Evolutionary conservation across 2,113 vertebrate genomes (phyloP), one percentile per base, ranked within the genome.

Genomic region (Eurypyga helias): DNA sequence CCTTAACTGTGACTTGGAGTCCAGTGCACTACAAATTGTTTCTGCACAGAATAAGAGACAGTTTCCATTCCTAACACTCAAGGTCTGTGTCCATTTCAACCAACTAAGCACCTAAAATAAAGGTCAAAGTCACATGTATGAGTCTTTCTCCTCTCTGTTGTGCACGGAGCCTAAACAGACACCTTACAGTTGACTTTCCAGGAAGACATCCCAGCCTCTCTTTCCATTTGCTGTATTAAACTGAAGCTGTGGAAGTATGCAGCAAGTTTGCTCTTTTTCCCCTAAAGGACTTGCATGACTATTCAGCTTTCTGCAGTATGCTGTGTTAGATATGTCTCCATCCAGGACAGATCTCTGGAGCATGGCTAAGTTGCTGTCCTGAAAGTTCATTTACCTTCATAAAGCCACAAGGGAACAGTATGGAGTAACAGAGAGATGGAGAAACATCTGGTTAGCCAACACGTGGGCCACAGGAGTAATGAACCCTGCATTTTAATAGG

Each of bases 391-490:
- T 87, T 77, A 89, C 86, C 65, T 79, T 73, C 79, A 61, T 51
- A 71, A 95, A 96, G 76, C 46, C 72, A 33, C 61, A 57, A 82
- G 93, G 89, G 83, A 94, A 69, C n/a, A 33, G n/a, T 90, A 69
- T 26, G 29, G 43, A 58, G 66, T 57, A 76, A 85, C 20, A 83
- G 72, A 66, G 15, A 20, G 65, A 70, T 87, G 55, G 45, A 95
- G 92, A 92, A 97, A 95, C 86, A 95, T 87, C 83, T 97, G 92
- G 65, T 48, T 72, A 93, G 61, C 73, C 69, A 96, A 76, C 83
- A 95, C 0, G 0, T 54, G 49, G 70, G 77, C 76, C 80, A 87
- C 80, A 91, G 51, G 73, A 94, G 73, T 79, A 95, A 95, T 79
- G 89, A 95, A 94, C 61, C 61, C 75, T 91, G 61, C 3, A 14